Conservation (phyloP, 2,888 invertebrate genomes). For the Gymnosoma rotundatum region DNA sequence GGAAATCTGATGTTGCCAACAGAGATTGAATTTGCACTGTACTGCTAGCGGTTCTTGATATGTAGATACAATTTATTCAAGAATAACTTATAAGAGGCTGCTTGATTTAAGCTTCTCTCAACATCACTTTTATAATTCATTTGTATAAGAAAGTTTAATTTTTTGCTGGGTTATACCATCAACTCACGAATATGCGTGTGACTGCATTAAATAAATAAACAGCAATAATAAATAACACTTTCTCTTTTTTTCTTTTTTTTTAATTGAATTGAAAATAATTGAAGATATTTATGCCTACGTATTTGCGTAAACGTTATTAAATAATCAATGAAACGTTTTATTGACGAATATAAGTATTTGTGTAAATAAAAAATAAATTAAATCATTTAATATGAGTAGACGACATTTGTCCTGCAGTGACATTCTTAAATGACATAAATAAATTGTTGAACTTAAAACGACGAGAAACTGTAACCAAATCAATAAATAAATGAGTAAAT, state of each 20-base stretch:
- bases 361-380: conserved; percentile 61
- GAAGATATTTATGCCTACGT: conserved; percentile 4
- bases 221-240: conserved; percentile 45
- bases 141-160: too few species aligned
- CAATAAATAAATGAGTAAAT: conserved; percentile 32
- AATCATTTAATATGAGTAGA: conserved; percentile 1
- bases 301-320: conserved; percentile 46
- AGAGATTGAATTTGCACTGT: too few species aligned
- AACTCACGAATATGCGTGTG: too few species aligned
- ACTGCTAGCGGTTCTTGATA: too few species aligned
- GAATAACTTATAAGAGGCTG: too few species aligned
- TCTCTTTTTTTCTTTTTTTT: conserved; percentile 26
- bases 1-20: too few species aligned
- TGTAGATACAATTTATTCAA: too few species aligned
- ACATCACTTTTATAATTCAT: too few species aligned
- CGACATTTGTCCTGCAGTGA: conserved; percentile 13
- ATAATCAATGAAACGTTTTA: conserved; percentile 63
- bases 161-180: too few species aligned
- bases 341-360: conserved; percentile 52
- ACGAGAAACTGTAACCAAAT: conserved; percentile 3
- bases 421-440: background rate
- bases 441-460: conserved; percentile 5
- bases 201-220: too few species aligned
- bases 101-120: too few species aligned
- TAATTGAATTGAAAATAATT: conserved; percentile 11